phyloP scores from a whole-genome alignment of 2,888 invertebrate genomes.

The Dascillus cervinus region DNA sequence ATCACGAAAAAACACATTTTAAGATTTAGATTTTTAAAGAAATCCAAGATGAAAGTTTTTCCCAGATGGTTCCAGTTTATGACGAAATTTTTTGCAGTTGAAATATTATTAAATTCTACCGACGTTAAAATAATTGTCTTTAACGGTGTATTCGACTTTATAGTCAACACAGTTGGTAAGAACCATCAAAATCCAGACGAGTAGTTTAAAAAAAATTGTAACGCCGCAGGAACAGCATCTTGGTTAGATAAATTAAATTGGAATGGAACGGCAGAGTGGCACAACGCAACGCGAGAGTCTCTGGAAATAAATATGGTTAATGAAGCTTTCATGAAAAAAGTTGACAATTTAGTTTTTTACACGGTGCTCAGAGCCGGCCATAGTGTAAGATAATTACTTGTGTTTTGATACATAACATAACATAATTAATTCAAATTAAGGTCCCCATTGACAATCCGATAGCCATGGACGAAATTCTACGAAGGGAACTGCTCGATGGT shows the following conservation, averaged over 20 bases:
- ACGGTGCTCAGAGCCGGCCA: constrained; percentile 76
- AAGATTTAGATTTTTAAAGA: too few species aligned
- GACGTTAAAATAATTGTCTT: constrained; percentile 30
- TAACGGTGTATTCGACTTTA: constrained; percentile 31
- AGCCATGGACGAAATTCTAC: too few species aligned
- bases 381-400: constrained; percentile 59
- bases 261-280: constrained; percentile 57
- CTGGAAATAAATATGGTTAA: constrained; percentile 55
- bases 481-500: too few species aligned
- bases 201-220: constrained; percentile 2
- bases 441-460: too few species aligned
- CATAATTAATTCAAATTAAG: too few species aligned
- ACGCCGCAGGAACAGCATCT: constrained; percentile 53
- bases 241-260: constrained; percentile 69
- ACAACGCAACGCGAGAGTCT: constrained; percentile 50
- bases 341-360: constrained; percentile 64
- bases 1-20: too few species aligned
- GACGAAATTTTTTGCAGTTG: constrained; percentile 32
- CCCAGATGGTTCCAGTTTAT: too few species aligned
- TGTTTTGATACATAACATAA: too few species aligned
- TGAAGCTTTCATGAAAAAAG: constrained; percentile 66
- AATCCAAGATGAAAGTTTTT: too few species aligned
- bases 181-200: background rate
- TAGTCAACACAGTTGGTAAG: constrained; percentile 30
- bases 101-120: constrained; percentile 27